Conservation (phyloP, 1,140 invertebrate genomes). For the Magallana angulata region DNA sequence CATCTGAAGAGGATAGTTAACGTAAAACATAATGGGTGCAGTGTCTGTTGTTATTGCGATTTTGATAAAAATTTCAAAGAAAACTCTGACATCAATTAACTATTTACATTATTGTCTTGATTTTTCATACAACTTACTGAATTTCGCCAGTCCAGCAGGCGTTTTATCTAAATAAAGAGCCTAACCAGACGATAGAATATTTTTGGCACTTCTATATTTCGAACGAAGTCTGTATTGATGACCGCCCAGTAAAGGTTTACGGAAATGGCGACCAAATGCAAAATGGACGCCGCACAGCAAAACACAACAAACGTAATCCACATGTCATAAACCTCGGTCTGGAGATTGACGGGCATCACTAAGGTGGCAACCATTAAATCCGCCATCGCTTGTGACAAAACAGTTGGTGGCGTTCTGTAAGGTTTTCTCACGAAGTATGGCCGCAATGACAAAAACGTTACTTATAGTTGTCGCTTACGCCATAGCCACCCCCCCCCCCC, state of each 20-base stretch:
- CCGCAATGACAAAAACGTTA: constrained; percentile 96
- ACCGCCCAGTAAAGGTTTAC: constrained; percentile 97
- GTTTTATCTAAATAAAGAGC: constrained; percentile 91
- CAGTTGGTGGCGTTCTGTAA: constrained; percentile 94
- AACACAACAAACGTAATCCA: constrained; percentile 95
- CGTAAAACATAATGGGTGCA: too few relatives aligned
- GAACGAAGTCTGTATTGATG: constrained; percentile 96
- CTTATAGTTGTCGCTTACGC: constrained; percentile 83
- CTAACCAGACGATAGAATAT: constrained; percentile 93
- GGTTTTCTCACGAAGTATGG: constrained; percentile 92
- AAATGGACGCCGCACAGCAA: constrained; percentile 95
- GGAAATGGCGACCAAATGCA: constrained; percentile 96
- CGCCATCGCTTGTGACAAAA: constrained; percentile 96
- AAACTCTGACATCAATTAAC: too few relatives aligned
- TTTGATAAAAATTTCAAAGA: too few relatives aligned
- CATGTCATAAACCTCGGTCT: constrained; percentile 92
- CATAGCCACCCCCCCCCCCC: constrained; percentile 66
- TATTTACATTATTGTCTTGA: constrained; percentile 65
- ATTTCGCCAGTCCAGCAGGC: constrained; percentile 84
- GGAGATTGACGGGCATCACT: constrained; percentile 83
- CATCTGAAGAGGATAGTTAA: too few relatives aligned
- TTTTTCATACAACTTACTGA: constrained; percentile 75
- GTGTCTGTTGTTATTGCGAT: too few relatives aligned
- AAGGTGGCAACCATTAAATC: constrained; percentile 94
- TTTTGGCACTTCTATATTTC: constrained; percentile 87